Base-by-base conservation (phyloP, 2,113 vertebrate species). In the Hylia prasina region DNA sequence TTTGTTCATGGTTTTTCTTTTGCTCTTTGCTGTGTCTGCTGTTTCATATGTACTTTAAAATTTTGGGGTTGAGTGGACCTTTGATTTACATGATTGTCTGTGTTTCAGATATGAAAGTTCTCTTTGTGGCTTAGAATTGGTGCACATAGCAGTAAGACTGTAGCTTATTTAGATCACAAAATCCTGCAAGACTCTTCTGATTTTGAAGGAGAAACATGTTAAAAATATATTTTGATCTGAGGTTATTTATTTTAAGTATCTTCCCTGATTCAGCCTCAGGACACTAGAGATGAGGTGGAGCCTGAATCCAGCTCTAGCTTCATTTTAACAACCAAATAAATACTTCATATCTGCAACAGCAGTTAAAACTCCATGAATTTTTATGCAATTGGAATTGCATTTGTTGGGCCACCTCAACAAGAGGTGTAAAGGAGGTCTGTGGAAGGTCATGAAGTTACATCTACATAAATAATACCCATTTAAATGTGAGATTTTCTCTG, bases 81-180 rank as follows among this genome's bases (percentile, higher is more conserved):
- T 80, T 92, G 91, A 84, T 94, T 91, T 95, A 64, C 27, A 10
- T 84, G 71, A 60, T 50, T 75, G 87, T 61, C 75, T 92, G 35
- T 17, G 4, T 83, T 88, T 93, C 79, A 71, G 60, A 88, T 66
- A 72, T 6, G 37, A 90, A 68, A 47, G 53, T 54, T 95, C 80
- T 68, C 64, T 63, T 77, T 95, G 82, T 95, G 92, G 94, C 96
- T 93, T 92, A 81, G 79, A 81, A 81, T 24, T 89, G 68, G 40
- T 94, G 53, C 90, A 95, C 75, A 86, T 95, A 95, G 92, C 88
- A 86, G 88, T 86, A 77, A 92, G 71, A 92, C 53, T 54, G 68
- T 88, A 86, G 71, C 37, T 90, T 86, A 51, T 90, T 96, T 94
- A 78, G 82, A 92, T 83, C 56, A 80, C 51, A 81, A 82, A 96